Percentiles rank a stretch among this genome's conserved stretches.
These are phyloP conservation scores for Sphyrna mokarran DNA, from an alignment of 2,113 vertebrate genomes.

Conservation along the genomic window DNA sequence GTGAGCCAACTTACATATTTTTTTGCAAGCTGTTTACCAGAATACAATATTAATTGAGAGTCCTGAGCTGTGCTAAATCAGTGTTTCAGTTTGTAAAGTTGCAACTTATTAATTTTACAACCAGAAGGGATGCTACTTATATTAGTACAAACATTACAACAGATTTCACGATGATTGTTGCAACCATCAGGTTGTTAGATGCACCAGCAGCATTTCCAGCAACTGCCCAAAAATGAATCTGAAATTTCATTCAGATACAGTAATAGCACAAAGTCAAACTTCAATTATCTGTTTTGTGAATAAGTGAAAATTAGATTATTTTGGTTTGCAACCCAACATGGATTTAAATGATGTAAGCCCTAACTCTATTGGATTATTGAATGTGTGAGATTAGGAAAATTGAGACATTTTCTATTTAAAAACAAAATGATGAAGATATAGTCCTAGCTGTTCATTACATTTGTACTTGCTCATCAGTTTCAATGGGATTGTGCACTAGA, in stretches of 20 bases:
- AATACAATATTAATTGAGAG: background rate
- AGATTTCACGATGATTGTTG: background rate
- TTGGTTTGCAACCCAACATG: background rate
- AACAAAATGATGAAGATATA: background rate
- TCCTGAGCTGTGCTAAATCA: background rate
- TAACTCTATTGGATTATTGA: background rate
- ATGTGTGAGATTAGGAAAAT: background rate
- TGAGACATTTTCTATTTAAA: background rate
- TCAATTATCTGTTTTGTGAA: background rate
- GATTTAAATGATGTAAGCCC: background rate
- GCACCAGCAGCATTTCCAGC: background rate
- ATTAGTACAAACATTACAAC: background rate
- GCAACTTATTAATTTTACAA: background rate
- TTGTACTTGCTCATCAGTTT: background rate
- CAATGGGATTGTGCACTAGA: background rate
- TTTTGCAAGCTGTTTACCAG: background rate
- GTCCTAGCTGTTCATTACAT: background rate
- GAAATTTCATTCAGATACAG: background rate
- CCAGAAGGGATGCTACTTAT: background rate
- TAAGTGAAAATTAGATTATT: background rate
- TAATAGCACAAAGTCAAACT: background rate
- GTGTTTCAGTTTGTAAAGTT: constrained; percentile 7
- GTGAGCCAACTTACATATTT: constrained; percentile 17
- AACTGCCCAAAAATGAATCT: background rate
- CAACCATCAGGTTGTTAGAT: background rate